phyloP scores from a whole-genome alignment of 1,140 invertebrate species.

The Cherax destructor region DNA sequence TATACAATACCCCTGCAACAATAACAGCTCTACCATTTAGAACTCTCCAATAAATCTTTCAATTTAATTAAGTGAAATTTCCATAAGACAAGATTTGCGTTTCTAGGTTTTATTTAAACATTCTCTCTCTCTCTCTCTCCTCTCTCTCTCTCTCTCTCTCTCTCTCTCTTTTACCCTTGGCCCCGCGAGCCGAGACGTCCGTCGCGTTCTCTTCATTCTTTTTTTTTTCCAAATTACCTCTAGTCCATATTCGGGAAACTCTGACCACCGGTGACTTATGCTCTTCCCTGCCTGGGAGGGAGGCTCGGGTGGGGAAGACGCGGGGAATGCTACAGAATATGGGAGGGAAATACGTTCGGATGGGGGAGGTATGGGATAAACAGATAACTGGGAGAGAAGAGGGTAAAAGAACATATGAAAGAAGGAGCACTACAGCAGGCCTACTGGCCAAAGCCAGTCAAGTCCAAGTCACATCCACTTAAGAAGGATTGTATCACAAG shows the following conservation, averaged over 20 bases:
- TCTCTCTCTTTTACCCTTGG: neutral
- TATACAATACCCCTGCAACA: neutral
- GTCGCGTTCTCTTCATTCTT: neutral
- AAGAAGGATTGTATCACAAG: no score
- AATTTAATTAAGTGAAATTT: neutral
- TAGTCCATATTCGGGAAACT: constrained; percentile 33
- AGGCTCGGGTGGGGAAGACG: neutral
- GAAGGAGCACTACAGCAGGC: neutral
- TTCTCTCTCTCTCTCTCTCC: no score
- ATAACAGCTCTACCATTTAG: neutral
- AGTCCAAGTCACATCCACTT: no score
- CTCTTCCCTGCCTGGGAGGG: neutral
- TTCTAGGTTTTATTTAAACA: no score
- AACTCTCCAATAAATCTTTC: neutral
- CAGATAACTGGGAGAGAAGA: constrained; percentile 12
- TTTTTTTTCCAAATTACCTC: constrained; percentile 32
- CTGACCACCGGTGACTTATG: constrained; percentile 37
- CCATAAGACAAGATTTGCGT: neutral
- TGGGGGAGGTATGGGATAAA: neutral
- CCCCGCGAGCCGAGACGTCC: neutral
- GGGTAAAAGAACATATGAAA: constrained; percentile 21
- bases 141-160: constrained; percentile 10
- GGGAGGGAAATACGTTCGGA: neutral
- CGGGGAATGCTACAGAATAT: no score
- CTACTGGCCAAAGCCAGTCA: no score